Evolutionary conservation across 2,888 invertebrate genomes (phyloP), one percentile per base, ranked within the genome.

Genomic region (Orthosia cruda): DNA sequence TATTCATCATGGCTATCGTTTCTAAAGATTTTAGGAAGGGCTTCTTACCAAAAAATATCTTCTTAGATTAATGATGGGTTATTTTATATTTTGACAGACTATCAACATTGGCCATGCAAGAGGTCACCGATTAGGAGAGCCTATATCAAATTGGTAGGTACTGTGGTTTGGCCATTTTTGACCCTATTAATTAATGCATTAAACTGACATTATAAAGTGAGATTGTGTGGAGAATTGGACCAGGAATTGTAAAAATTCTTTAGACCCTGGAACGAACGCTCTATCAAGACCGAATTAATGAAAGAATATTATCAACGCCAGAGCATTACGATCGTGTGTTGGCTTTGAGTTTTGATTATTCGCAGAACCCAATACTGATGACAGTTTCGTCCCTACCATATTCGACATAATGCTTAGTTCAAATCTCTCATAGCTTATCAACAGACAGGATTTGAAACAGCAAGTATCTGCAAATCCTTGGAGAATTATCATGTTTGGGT

Each of bases 201-300:
- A 12, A 15, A 13, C 12, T 49, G 9, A 49, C 26, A 1, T 26
- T 26, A 26, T 2, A 4, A 23, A 45, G 12, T 16, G 3, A 26
- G 26, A 26, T 69, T 69, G 9, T 69, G 15, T n/a, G n/a, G n/a
- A n/a, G n/a, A n/a, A n/a, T n/a, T n/a, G 15, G 26, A 45, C 16
- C 20, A 20, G 4, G 7, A 13, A 55, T 40, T 40, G 12, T 9
- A 23, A 4, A 66, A 13, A 66, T 40, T 18, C 2, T 20, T 20
- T 5, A 11, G 5, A 23, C 20, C 20, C 40, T 40, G 40, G 40
- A 40, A 12, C 18, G 0, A 45, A n/a, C 3, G 12, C 26, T 16
- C 26, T 62, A n/a, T 15, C 12, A 47, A 26, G 47, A 26, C 15
- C 9, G 15, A 12, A 62, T 16, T 11, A n/a, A 66, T 40, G 32